These are phyloP conservation scores for Microcebus lehilahytsara DNA, from an alignment of 2,113 vertebrate species.

Conservation along the genomic window DNA sequence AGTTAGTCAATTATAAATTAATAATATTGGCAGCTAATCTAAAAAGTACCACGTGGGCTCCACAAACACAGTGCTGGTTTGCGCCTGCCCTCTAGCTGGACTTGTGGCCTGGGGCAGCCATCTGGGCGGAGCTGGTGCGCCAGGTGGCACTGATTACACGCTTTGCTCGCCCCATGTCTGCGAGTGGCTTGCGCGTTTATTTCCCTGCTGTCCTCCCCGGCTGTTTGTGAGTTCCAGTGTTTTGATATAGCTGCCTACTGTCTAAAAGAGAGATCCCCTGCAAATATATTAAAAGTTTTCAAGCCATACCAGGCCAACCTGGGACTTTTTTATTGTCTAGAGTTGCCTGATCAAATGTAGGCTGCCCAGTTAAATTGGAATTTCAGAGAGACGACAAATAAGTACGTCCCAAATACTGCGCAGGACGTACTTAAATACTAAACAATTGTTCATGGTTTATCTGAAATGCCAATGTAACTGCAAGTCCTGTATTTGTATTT, in stretches of 20 bases:
- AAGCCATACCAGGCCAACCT: background rate
- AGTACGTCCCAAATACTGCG: background rate
- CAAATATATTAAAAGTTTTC: background rate
- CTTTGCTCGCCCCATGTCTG: background rate
- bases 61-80: background rate
- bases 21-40: background rate
- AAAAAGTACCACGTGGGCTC: background rate
- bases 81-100: background rate
- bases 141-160: background rate
- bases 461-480: background rate
- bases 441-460: background rate
- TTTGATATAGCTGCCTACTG: background rate
- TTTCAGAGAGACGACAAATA: background rate
- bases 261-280: background rate
- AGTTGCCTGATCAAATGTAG: background rate
- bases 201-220: background rate
- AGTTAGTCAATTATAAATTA: background rate
- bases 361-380: background rate
- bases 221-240: background rate
- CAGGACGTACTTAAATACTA: background rate
- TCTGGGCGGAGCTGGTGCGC: background rate
- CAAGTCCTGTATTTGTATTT: background rate
- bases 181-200: background rate
- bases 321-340: background rate
- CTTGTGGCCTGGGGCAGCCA: rapidly evolving